Percentiles rank a stretch among this genome's conserved stretches.
phyloP scores from a whole-genome alignment of 2,888 invertebrate genomes.

The Elysia crispata region DNA sequence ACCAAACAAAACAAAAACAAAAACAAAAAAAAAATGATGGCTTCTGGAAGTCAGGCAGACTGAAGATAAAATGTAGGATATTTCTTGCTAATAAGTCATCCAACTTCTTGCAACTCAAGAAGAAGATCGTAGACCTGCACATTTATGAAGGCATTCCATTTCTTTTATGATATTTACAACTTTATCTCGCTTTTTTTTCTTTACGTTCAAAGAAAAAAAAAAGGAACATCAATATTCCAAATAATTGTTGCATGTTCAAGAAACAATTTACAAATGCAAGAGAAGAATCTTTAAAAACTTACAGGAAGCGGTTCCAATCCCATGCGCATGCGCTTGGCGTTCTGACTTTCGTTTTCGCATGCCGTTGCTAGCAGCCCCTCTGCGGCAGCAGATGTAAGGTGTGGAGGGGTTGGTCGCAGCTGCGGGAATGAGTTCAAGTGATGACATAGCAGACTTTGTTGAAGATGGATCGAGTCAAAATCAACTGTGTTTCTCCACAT shows the following conservation, averaged over 20 bases:
- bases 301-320: constrained; percentile 88
- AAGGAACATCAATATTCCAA: background rate
- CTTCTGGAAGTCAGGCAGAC: too few relatives aligned
- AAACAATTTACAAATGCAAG: background rate
- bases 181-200: background rate
- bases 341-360: constrained; percentile 97
- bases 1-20: too few relatives aligned
- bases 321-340: constrained; percentile 96
- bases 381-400: constrained; percentile 96
- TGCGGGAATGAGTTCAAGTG: constrained; percentile 77
- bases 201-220: background rate
- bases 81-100: too few relatives aligned
- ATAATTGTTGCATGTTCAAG: background rate
- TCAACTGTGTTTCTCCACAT: too few relatives aligned
- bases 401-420: constrained; percentile 96
- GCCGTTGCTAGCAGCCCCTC: constrained; percentile 96
- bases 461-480: too few relatives aligned
- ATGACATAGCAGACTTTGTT: background rate
- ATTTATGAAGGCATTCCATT: background rate
- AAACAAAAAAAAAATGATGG: too few relatives aligned
- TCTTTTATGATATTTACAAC: background rate
- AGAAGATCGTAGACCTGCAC: too few relatives aligned
- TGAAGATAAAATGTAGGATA: too few relatives aligned
- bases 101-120: too few relatives aligned
- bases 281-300: constrained; percentile 49